A percentile compares a stretch with the other conserved stretches of the same genome.
Evolutionary conservation across 1,140 invertebrate genomes (phyloP).

Genomic region (Drosophila pallidifrons): DNA sequence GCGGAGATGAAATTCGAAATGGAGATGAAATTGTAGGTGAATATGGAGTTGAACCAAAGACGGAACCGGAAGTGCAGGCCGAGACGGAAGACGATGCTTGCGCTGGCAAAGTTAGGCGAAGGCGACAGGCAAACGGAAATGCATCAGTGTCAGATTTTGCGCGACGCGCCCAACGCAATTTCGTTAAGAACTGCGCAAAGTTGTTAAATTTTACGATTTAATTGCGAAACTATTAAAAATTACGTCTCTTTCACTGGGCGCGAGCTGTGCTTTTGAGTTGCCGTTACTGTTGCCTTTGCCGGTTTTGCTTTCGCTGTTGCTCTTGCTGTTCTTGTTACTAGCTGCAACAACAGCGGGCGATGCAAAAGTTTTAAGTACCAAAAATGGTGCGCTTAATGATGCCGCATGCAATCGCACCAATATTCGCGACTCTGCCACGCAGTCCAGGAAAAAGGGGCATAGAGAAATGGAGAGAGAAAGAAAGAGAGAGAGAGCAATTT

Average conservation of each 20-base stretch:
- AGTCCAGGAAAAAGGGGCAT: slow-evolving; percentile 5
- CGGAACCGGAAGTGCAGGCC: neutral
- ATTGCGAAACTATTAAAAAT: slow-evolving; percentile 84
- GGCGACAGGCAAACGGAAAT: slow-evolving; percentile 65
- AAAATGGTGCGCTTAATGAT: slow-evolving; percentile 79
- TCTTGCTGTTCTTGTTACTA: slow-evolving; percentile 23
- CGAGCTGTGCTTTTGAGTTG: slow-evolving; percentile 27
- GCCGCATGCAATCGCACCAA: slow-evolving; percentile 57
- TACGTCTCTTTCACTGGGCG: slow-evolving; percentile 71
- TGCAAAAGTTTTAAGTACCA: slow-evolving; percentile 79
- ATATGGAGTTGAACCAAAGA: neutral
- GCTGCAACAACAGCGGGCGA: slow-evolving; percentile 30
- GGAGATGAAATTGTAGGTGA: neutral
- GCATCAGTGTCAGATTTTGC: slow-evolving; percentile 78
- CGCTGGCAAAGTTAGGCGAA: slow-evolving; percentile 31
- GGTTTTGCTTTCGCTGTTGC: slow-evolving; percentile 21
- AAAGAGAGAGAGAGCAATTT: slow-evolving; percentile 40
- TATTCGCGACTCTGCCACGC: slow-evolving; percentile 60
- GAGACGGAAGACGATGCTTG: neutral
- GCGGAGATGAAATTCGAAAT: neutral
- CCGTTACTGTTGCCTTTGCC: slow-evolving; percentile 18
- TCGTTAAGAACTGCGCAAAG: slow-evolving; percentile 83
- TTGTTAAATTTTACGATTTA: slow-evolving; percentile 84
- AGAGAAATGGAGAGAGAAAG: slow-evolving; percentile 25
- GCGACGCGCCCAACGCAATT: slow-evolving; percentile 62